These are phyloP conservation scores for Syrista parreyssii DNA, from an alignment of 2,888 invertebrate species.

Conservation along the genomic window DNA sequence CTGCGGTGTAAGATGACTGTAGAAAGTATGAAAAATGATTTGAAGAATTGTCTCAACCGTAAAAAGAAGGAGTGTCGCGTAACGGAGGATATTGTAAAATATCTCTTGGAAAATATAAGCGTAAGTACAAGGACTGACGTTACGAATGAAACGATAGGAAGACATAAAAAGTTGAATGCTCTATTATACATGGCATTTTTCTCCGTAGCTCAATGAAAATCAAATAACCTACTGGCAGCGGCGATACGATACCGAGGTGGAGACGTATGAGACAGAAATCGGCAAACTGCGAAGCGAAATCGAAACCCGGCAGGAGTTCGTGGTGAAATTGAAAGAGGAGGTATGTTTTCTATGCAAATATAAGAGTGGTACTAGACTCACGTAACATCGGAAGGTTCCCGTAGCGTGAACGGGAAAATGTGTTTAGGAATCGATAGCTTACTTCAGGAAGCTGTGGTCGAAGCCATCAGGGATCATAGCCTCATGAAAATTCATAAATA, in stretches of 20 bases:
- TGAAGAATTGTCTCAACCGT: constrained; percentile 49
- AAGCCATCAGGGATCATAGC: not conserved
- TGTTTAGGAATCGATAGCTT: constrained; percentile 8
- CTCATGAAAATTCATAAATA: constrained; percentile 31
- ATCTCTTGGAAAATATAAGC: constrained; percentile 47
- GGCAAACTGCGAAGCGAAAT: constrained; percentile 59
- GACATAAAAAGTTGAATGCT: not conserved
- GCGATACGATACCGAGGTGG: constrained; percentile 60
- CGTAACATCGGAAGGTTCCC: constrained; percentile 36
- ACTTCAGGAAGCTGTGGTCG: not conserved
- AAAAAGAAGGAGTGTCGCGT: constrained; percentile 62
- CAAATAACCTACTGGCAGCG: constrained; percentile 60
- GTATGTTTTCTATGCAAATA: constrained; percentile 41
- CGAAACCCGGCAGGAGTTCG: constrained; percentile 53
- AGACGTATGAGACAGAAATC: constrained; percentile 58
- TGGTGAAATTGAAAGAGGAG: constrained; percentile 55
- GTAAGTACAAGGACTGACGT: constrained; percentile 36
- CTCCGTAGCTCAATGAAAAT: constrained; percentile 55
- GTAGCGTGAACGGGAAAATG: constrained; percentile 29
- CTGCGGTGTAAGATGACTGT: constrained; percentile 49
- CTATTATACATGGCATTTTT: not conserved
- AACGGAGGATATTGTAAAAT: constrained; percentile 57
- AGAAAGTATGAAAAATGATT: constrained; percentile 44
- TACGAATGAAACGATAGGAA: not conserved
- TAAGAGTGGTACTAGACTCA: constrained; percentile 28